Evolutionary conservation across 2,797 vertebrate genomes (phyloP), one percentile per base, ranked within the genome.

Genomic region (Borostomias antarcticus): DNA sequence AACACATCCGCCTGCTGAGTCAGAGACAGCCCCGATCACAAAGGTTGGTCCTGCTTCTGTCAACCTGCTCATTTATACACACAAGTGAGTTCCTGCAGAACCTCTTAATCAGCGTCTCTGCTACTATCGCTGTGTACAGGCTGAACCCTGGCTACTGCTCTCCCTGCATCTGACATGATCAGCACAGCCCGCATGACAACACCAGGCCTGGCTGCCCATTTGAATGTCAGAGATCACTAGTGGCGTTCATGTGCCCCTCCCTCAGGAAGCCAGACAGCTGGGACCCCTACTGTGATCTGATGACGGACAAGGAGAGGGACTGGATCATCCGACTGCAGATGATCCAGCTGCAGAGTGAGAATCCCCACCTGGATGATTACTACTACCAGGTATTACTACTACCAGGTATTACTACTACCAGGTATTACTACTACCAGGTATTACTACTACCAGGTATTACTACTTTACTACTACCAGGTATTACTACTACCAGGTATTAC

Each of bases 341-440:
- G 97, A 95, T 96, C 51, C 97, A 98, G 86, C 89, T 99, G 71
- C 97, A 98, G 86, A 97, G 95, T 7, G 94, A 98, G 79, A 96
- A 95, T 51, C 92, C 93, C 0, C 90, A 91, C 74, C 85, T 93
- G 2, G 95, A 98, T 69, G 97, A 99, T 66, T 98, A 97, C 72
- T 98, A 99, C 73, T 95, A 95, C 74, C 94, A 95, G 91, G 94
- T 11, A 58, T 58, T 15, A 30, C 26, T 29, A 30, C 28, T 7
- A 5, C 30, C 54, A 28, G 15, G 9, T 9, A 58, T 58, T 28
- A 40, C 17, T 40, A 33, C 56, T 89, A 90, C 70, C 89, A 90
- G 83, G 88, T 90, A 65, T 10, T 45, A n/a, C 37, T 37, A 37
- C n/a, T n/a, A n/a, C n/a, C 40, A 50, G 17, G 23, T 5, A 28